Base-by-base conservation (phyloP, 2,113 vertebrate species). In the Willisornis vidua region DNA sequence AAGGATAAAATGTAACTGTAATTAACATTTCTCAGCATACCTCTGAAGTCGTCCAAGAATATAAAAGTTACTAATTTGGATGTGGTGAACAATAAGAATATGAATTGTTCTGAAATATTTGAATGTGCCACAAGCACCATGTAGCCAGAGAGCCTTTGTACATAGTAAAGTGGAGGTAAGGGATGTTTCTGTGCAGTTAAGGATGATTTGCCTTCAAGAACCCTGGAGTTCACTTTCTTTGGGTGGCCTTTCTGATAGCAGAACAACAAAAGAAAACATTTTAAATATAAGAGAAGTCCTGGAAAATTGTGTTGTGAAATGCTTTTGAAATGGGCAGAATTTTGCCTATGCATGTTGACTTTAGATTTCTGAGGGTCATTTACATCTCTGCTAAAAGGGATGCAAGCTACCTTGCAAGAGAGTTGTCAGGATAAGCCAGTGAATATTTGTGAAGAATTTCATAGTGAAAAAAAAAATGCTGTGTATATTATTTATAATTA, bases 401-500 rank as follows among this genome's bases (percentile, higher is more conserved):
- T 88, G 57, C 43, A 70, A 28, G 20, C 45, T 95, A 88, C 85
- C 90, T 95, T 84, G 65, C 68, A 65, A 93, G 93, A 86, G 55
- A 81, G 85, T 74, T 95, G 83, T 89, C 75, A 94, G 65, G 49
- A 91, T 87, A 71, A 89, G 59, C 41, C n/a, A 72, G 77, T 92
- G 82, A 78, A 71, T 93, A 90, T 91, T 95, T 92, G 85, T 83
- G 48, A 85, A 74, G 52, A 95, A 94, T 85, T 89, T 80, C 4
- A 7, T 46, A 26, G 41, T 70, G 35, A 79, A 94, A 89, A 84
- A 89, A 84, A 73, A 87, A 92, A 84, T n/a, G 76, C 45, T 71
- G 70, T 82, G 52, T 93, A 39, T 89, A 89, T 88, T 94, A 85
- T 92, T 94, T 94, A 87, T 95, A 95, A 95, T 96, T 82, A 94